Conservation (phyloP, 1,140 invertebrate genomes). For the Pogonomyrmex barbatus region DNA sequence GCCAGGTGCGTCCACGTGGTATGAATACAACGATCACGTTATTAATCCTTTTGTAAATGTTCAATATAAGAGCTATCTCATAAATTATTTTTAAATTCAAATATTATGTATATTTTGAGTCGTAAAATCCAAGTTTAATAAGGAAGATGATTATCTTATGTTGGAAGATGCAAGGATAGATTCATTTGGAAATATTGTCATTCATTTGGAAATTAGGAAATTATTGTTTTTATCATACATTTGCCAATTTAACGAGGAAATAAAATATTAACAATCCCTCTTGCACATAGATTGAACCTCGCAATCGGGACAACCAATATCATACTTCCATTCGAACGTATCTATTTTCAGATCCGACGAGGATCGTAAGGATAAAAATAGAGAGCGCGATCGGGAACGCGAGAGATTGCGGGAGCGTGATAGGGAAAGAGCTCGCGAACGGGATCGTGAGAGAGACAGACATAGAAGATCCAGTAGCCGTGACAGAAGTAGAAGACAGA, state of each 20-base stretch:
- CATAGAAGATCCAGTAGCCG: slow-evolving; percentile 78
- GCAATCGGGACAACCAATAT: slow-evolving; percentile 32
- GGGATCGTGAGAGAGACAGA: slow-evolving; percentile 81
- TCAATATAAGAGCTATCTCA: background rate
- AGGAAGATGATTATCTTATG: background rate
- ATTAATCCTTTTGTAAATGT: slow-evolving; percentile 61
- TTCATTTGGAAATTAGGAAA: too few relatives aligned
- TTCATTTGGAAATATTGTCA: too few relatives aligned
- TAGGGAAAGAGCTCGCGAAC: slow-evolving; percentile 77
- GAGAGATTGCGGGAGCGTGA: slow-evolving; percentile 79
- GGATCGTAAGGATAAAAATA: slow-evolving; percentile 81
- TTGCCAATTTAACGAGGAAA: background rate
- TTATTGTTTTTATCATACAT: background rate
- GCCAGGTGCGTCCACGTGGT: slow-evolving; percentile 86
- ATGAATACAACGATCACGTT: slow-evolving; percentile 84
- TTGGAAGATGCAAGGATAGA: background rate
- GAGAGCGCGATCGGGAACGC: slow-evolving; percentile 79
- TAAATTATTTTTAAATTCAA: background rate
- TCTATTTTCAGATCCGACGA: slow-evolving; percentile 82
- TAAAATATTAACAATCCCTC: background rate
- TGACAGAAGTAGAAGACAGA: slow-evolving; percentile 78
- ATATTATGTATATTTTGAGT: background rate
- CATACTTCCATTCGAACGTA: slow-evolving; percentile 74
- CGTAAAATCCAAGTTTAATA: background rate
- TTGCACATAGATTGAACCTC: background rate